phyloP scores from a whole-genome alignment of 2,888 invertebrate genomes.

The Diaprepes abbreviatus region DNA sequence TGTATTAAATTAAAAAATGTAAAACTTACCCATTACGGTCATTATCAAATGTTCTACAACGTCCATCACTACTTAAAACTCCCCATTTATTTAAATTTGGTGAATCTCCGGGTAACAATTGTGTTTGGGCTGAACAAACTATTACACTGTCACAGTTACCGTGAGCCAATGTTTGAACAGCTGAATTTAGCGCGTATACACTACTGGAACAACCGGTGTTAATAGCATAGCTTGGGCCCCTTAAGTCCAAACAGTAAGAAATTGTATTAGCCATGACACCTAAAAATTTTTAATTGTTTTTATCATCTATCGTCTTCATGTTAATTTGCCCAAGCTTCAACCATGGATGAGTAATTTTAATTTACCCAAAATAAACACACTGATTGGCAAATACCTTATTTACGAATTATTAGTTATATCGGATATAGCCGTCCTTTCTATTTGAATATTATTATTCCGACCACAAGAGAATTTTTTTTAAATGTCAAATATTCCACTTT shows the following conservation, averaged over 20 bases:
- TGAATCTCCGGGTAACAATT: constrained; percentile 89
- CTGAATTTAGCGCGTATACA: constrained; percentile 86
- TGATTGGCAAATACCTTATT: too few species aligned
- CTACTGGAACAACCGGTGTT: constrained; percentile 96
- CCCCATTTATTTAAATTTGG: constrained; percentile 87
- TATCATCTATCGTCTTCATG: too few species aligned
- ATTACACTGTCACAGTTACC: constrained; percentile 91
- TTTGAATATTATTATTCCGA: too few species aligned
- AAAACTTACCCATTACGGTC: constrained; percentile 20
- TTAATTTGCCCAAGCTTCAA: too few species aligned
- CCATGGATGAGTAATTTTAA: too few species aligned
- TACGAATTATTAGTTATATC: too few species aligned
- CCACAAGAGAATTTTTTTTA: too few species aligned
- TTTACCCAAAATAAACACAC: too few species aligned
- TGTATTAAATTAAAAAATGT: too few species aligned
- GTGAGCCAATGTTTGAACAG: constrained; percentile 79
- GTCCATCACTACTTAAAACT: constrained; percentile 74
- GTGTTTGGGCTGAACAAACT: constrained; percentile 88
- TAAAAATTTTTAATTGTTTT: neutral
- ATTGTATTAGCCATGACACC: constrained; percentile 91
- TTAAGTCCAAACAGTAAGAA: constrained; percentile 89
- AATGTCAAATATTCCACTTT: too few species aligned
- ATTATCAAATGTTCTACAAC: constrained; percentile 21
- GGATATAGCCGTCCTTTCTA: too few species aligned
- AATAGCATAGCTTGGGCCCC: constrained; percentile 88